Base-by-base conservation (phyloP, 2,888 invertebrate genomes). In the Exephanes ischioxanthus region DNA sequence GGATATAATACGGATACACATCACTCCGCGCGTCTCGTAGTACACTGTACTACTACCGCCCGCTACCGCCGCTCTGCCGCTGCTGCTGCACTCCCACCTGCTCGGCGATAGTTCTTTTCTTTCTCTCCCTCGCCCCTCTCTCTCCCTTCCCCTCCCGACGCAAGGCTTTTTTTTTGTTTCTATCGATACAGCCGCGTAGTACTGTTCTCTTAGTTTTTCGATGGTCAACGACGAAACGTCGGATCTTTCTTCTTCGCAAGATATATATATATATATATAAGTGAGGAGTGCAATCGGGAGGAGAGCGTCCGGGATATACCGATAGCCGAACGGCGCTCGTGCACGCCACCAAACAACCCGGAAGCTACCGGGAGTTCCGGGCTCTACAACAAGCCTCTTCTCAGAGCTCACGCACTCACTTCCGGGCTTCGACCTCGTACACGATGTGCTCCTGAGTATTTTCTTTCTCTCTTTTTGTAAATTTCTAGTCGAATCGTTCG, bases 361-460 rank as follows among this genome's bases (percentile, higher is more conserved):
- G 53, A 67, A 67, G 76, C 67, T 30, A 53, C 48, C 4, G 75
- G 61, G 71, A 83, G 77, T 70, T 86, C 85, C 83, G 83, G 83
- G 83, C 85, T 86, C 80, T 80, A 55, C 83, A 76, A 63, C 73
- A 45, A 51, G 63, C 33, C 26, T 30, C 30, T 48, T 48, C 9
- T 9, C 26, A 41, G 14, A 45, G 41, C 41, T 58, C 58, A 66
- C 63, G 75, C 66, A 37, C 53, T 66, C 66, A 68, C 63, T 80
- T 68, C 77, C 66, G 53, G n/a, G 26, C 63, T 72, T 48, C n/a
- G 33, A 76, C 55, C 72, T 67, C 61, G 37, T 53, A n/a, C 19
- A 30, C 33, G 48, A 30, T n/a, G 16, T 6, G 33, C n/a, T 71
- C 33, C n/a, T 2, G 4, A 30, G 3, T 53, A 16, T 71, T 53